phyloP scores from a whole-genome alignment of 1,140 invertebrate genomes.

The Heliconius hermathena region DNA sequence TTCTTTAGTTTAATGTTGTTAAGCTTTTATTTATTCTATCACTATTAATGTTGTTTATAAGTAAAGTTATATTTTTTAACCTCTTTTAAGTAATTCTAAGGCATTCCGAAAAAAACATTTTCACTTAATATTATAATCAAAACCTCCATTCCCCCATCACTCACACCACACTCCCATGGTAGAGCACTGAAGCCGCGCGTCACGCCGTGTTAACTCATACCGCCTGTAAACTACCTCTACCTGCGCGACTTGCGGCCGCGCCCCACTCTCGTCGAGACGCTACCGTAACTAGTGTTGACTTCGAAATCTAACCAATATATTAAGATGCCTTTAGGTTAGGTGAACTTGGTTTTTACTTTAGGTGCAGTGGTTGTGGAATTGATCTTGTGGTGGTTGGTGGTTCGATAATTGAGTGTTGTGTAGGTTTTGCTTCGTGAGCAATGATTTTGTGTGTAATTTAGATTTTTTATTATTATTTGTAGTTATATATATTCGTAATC shows the following conservation, averaged over 20 bases:
- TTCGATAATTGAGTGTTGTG: neutral
- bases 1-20: too few relatives aligned
- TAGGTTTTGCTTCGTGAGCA: neutral
- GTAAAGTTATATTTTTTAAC: too few relatives aligned
- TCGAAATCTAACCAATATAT: conserved; percentile 5
- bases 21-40: too few relatives aligned
- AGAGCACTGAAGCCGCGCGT: conserved; percentile 47
- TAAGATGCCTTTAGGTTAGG: neutral
- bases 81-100: too few relatives aligned
- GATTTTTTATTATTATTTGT: too few relatives aligned
- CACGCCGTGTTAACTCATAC: conserved; percentile 61
- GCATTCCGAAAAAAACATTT: too few relatives aligned
- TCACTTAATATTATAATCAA: neutral
- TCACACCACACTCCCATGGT: conserved; percentile 31
- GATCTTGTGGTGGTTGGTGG: neutral
- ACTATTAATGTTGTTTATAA: too few relatives aligned
- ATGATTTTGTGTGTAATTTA: neutral
- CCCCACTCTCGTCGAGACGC: conserved; percentile 10
- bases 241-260: conserved; percentile 55
- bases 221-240: conserved; percentile 56
- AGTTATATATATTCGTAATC: too few relatives aligned
- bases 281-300: neutral
- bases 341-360: neutral
- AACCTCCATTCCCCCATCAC: neutral
- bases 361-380: neutral